phyloP scores from a whole-genome alignment of 2,888 invertebrate genomes.

The Protula sp. region DNA sequence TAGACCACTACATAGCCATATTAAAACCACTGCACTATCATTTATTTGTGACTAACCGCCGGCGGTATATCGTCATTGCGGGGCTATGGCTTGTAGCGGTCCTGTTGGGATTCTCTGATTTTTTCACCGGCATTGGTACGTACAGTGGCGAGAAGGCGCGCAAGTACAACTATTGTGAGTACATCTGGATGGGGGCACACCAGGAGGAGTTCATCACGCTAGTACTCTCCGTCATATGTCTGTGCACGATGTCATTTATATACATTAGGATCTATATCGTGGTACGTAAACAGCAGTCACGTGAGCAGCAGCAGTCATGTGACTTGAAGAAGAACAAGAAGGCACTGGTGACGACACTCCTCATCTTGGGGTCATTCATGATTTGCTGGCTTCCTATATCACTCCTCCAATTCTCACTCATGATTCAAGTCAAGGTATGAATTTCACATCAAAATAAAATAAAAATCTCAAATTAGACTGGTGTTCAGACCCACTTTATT shows the following conservation, averaged over 20 bases:
- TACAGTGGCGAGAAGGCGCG: constrained; percentile 13
- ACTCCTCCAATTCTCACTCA: constrained; percentile 14
- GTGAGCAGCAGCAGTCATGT: background rate
- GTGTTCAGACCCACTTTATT: too few species aligned
- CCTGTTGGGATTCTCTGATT: constrained; percentile 25
- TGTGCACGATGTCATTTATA: constrained; percentile 31
- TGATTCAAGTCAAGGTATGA: too few species aligned
- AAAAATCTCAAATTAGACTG: too few species aligned
- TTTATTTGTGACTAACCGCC: constrained; percentile 13
- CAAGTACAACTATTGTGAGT: constrained; percentile 34
- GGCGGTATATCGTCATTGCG: constrained; percentile 14
- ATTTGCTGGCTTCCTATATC: constrained; percentile 23
- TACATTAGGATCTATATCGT: constrained; percentile 35
- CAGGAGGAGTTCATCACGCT: constrained; percentile 37
- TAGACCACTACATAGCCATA: constrained; percentile 27
- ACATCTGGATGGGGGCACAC: constrained; percentile 29
- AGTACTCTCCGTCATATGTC: constrained; percentile 28
- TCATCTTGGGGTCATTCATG: constrained; percentile 23
- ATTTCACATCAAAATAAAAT: background rate
- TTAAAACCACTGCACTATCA: constrained; percentile 20
- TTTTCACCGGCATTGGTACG: constrained; percentile 8
- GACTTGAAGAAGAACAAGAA: constrained; percentile 12
- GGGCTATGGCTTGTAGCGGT: constrained; percentile 19
- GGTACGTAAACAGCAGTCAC: constrained; percentile 16
- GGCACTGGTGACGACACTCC: constrained; percentile 20